Conservation (phyloP, 2,888 invertebrate genomes). For the Polydrusus cervinus region DNA sequence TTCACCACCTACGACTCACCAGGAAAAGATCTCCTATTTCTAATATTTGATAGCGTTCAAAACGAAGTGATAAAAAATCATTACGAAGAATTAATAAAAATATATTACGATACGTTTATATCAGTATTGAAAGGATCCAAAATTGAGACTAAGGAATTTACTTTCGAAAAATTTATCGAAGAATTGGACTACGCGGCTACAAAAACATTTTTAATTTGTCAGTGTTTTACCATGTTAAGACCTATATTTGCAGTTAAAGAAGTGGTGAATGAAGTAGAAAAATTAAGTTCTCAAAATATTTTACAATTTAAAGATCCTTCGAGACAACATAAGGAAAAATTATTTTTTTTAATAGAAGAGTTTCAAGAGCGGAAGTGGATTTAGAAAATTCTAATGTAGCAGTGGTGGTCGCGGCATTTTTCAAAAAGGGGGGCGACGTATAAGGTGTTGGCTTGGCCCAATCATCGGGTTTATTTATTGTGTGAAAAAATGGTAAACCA, state of each 20-base stretch:
- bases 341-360: conserved; percentile 56
- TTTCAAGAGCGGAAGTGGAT: conserved; percentile 60
- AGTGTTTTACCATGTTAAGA: conserved; percentile 70
- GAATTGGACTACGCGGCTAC: conserved; percentile 67
- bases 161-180: conserved; percentile 64
- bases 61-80: conserved; percentile 66
- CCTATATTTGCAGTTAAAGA: conserved; percentile 67
- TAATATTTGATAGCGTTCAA: conserved; percentile 72
- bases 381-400: conserved; percentile 17
- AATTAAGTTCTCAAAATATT: conserved; percentile 61
- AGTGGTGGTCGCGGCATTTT: no score
- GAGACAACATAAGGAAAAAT: conserved; percentile 56
- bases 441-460: no score
- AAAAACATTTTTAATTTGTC: conserved; percentile 65
- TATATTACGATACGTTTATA: conserved; percentile 72
- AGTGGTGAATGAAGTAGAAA: conserved; percentile 66
- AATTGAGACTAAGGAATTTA: conserved; percentile 63
- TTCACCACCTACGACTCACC: conserved; percentile 72
- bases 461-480: no score
- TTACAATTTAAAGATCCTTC: conserved; percentile 42
- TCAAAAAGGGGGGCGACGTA: no score
- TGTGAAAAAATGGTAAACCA: no score
- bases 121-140: conserved; percentile 63
- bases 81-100: conserved; percentile 70
- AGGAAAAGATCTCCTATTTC: conserved; percentile 73